A percentile compares a stretch with the other conserved stretches of the same genome.
Conservation (phyloP, 1,140 invertebrate genomes). For the Drosophila sulfurigaster region DNA sequence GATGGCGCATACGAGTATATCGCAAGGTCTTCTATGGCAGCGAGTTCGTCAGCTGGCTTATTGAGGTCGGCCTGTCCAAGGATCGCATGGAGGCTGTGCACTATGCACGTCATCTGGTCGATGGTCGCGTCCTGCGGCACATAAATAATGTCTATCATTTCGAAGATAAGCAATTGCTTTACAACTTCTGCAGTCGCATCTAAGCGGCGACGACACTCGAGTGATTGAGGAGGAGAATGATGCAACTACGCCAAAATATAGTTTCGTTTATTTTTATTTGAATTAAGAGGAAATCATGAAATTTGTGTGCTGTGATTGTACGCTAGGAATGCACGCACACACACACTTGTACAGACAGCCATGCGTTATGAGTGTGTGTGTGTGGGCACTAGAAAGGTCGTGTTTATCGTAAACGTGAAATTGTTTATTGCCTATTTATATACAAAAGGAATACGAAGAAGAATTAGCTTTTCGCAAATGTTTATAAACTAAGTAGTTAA, state of each 20-base stretch:
- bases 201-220: conserved; percentile 36
- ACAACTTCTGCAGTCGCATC: conserved; percentile 87
- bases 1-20: conserved; percentile 91
- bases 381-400: background rate
- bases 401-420: conserved; percentile 33
- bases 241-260: conserved; percentile 78
- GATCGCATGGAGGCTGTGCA: conserved; percentile 91
- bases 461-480: conserved; percentile 50
- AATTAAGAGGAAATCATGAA: conserved; percentile 54
- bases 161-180: conserved; percentile 89
- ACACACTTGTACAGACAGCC: conserved; percentile 50
- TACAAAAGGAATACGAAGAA: conserved; percentile 32
- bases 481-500: conserved; percentile 56
- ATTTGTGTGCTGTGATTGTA: conserved; percentile 78
- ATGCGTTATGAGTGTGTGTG: conserved; percentile 34
- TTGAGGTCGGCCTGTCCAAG: conserved; percentile 90
- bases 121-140: conserved; percentile 93
- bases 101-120: conserved; percentile 93
- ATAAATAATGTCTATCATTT: conserved; percentile 93
- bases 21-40: conserved; percentile 92
- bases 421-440: conserved; percentile 67
- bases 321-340: conserved; percentile 31
- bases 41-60: conserved; percentile 94
- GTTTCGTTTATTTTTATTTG: conserved; percentile 57
- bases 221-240: conserved; percentile 11